phyloP scores from a whole-genome alignment of 2,797 vertebrate genomes.

The Crocidura indochinensis region DNA sequence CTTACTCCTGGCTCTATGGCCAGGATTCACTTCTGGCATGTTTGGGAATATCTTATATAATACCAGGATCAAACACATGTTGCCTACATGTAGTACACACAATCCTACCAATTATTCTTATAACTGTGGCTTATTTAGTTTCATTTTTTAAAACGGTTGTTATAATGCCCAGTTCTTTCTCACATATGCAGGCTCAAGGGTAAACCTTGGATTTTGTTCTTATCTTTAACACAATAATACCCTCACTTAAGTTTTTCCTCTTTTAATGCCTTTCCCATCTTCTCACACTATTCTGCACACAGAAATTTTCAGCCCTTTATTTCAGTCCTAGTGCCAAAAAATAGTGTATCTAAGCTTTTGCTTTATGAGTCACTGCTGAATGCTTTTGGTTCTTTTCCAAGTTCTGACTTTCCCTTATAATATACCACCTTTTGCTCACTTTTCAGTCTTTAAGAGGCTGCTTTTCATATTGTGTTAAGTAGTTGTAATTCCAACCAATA shows the following conservation, averaged over 20 bases:
- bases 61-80: too few relatives aligned
- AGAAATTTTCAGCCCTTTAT: background rate
- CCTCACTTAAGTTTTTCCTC: too few relatives aligned
- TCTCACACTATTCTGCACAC: background rate
- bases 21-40: too few relatives aligned
- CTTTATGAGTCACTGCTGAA: background rate
- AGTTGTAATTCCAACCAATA: slow-evolving; percentile 2
- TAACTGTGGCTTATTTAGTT: background rate
- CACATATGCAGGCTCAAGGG: background rate
- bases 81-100: too few relatives aligned
- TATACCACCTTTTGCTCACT: background rate
- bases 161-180: background rate
- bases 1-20: too few relatives aligned
- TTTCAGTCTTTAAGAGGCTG: background rate
- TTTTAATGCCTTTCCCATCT: background rate
- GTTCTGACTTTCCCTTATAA: background rate
- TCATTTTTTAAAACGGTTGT: background rate
- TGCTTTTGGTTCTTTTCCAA: background rate
- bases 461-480: slow-evolving; percentile 29
- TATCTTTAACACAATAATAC: background rate
- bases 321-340: background rate
- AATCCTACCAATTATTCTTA: too few relatives aligned
- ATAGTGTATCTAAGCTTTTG: background rate
- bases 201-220: background rate
- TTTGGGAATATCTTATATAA: too few relatives aligned